phyloP scores from a whole-genome alignment of 2,888 invertebrate genomes.

The Drosophila hamatofila region DNA sequence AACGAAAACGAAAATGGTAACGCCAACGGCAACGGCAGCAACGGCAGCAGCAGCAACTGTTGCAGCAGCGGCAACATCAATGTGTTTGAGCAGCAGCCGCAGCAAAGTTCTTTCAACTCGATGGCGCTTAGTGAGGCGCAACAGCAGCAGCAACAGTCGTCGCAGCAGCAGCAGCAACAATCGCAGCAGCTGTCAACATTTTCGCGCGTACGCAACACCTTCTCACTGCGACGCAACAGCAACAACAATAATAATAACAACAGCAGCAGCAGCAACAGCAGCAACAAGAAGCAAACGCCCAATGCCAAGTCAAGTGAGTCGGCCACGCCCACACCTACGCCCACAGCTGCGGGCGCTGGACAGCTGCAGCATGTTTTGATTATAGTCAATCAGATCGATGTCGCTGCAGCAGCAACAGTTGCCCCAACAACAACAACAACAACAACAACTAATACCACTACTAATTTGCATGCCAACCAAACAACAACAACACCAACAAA shows the following conservation, averaged over 20 bases:
- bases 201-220: constrained; percentile 81
- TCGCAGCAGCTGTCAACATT: constrained; percentile 78
- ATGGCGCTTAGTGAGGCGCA: constrained; percentile 68
- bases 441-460: constrained; percentile 42
- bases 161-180: constrained; percentile 66
- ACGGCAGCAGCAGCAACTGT: constrained; percentile 18
- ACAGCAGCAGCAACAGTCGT: constrained; percentile 47
- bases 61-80: constrained; percentile 54
- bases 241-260: constrained; percentile 53
- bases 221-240: constrained; percentile 65
- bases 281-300: constrained; percentile 48
- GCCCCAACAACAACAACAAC: constrained; percentile 19
- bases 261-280: constrained; percentile 43
- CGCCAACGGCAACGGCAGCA: constrained; percentile 24
- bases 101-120: constrained; percentile 77
- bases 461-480: constrained; percentile 67
- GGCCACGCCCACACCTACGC: constrained; percentile 42
- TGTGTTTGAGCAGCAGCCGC: constrained; percentile 73
- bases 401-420: constrained; percentile 29
- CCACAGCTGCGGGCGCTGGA: constrained; percentile 33
- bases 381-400: constrained; percentile 72
- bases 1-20: constrained; percentile 41
- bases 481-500: constrained; percentile 30
- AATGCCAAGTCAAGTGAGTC: constrained; percentile 77
- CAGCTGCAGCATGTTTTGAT: constrained; percentile 62